Conservation (phyloP, 1,140 invertebrate species). For the Magallana angulata region DNA sequence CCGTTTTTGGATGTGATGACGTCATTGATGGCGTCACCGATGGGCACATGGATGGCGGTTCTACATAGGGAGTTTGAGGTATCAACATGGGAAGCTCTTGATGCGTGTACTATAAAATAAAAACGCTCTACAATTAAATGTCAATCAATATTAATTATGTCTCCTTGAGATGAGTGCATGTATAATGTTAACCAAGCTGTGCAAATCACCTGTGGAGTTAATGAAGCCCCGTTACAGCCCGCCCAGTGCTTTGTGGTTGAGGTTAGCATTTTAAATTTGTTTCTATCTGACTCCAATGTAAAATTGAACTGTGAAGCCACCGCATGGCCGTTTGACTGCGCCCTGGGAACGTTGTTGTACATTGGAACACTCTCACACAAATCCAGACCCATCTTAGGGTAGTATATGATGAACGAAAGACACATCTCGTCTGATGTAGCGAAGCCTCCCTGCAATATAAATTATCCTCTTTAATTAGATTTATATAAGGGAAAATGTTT, state of each 20-base stretch:
- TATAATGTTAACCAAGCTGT: no score
- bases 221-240: neutral
- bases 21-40: neutral
- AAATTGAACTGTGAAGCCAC: neutral
- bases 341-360: neutral
- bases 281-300: neutral
- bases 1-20: neutral
- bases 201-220: neutral
- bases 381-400: constrained; percentile 37
- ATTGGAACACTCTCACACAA: constrained; percentile 4
- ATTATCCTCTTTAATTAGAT: neutral
- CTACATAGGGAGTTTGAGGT: neutral
- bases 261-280: neutral
- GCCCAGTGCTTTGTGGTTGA: neutral
- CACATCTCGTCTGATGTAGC: constrained; percentile 41
- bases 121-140: neutral
- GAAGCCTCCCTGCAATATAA: constrained; percentile 28
- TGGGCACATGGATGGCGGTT: neutral
- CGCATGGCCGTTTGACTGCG: neutral
- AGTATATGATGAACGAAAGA: constrained; percentile 41
- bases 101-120: neutral
- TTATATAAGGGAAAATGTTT: no score
- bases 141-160: no score
- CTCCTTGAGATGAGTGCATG: no score
- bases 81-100: neutral